These are phyloP conservation scores for Darevskia nairensis DNA, from an alignment of 2,797 vertebrate genomes.

Conservation along the genomic window DNA sequence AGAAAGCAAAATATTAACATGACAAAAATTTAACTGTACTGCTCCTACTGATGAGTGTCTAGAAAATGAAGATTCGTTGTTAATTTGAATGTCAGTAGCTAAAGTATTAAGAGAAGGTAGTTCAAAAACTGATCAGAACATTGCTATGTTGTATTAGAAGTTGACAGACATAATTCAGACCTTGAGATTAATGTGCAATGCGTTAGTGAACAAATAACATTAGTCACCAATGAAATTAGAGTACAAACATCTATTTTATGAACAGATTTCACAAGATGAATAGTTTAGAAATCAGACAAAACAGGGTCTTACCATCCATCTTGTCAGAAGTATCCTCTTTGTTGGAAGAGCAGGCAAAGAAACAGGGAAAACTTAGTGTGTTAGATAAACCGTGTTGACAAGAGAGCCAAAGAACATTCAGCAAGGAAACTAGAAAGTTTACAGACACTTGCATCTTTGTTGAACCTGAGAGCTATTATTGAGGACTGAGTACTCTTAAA, in stretches of 20 bases:
- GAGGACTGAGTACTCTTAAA: no score
- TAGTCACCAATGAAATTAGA: slow-evolving; percentile 1
- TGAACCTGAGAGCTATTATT: not conserved
- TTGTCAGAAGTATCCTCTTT: slow-evolving; percentile 99
- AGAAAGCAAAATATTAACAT: not conserved
- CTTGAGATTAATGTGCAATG: not conserved
- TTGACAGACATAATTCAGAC: not conserved
- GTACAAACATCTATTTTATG: not conserved
- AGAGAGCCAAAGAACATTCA: slow-evolving; percentile 70
- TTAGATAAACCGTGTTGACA: slow-evolving; percentile 74
- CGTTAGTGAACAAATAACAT: not conserved
- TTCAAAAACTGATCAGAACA: not conserved
- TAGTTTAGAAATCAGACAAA: slow-evolving; percentile 69
- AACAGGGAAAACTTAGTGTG: slow-evolving; percentile 81
- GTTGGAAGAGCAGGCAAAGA: slow-evolving; percentile 84
- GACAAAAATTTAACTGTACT: not conserved
- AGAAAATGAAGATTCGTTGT: slow-evolving; percentile 9
- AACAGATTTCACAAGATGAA: slow-evolving; percentile 19
- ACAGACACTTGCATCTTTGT: slow-evolving; percentile 32
- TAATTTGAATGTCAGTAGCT: not conserved
- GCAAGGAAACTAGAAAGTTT: slow-evolving; percentile 66
- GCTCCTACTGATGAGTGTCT: not conserved
- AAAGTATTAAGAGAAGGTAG: accelerated
- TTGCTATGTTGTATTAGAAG: slow-evolving; percentile 14
- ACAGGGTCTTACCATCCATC: slow-evolving; percentile 95